Percentiles rank a stretch among this genome's conserved stretches.
These are phyloP conservation scores for Dinocampus coccinellae DNA, from an alignment of 2,888 invertebrate species.

Conservation along the genomic window DNA sequence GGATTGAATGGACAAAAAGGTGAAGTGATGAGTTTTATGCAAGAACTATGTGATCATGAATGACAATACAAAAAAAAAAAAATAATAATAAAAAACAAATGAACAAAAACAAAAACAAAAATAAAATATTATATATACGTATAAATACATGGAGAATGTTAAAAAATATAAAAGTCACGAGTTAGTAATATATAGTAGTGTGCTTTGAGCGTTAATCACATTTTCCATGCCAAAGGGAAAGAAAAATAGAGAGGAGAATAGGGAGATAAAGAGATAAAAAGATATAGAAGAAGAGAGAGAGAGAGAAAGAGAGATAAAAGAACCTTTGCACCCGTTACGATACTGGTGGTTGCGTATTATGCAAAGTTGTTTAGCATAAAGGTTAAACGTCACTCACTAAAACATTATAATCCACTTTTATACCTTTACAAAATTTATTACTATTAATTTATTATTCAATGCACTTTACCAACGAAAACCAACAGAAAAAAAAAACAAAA, in stretches of 20 bases:
- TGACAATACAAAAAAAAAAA: neutral
- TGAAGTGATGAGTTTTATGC: neutral
- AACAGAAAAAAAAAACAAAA: neutral
- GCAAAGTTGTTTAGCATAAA: constrained; percentile 32
- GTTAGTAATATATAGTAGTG: neutral
- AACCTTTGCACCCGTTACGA: neutral
- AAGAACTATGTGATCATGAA: neutral
- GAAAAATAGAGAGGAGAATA: neutral
- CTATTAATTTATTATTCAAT: constrained; percentile 15
- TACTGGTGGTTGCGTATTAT: constrained; percentile 18
- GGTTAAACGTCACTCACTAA: constrained; percentile 17
- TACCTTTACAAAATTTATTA: constrained; percentile 9
- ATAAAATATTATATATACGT: too few species aligned
- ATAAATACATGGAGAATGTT: neutral
- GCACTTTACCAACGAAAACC: neutral
- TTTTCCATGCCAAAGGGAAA: constrained; percentile 1
- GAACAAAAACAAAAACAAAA: too few species aligned
- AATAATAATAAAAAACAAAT: too few species aligned
- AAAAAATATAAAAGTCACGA: constrained; percentile 1
- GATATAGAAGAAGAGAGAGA: too few species aligned
- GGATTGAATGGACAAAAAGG: neutral
- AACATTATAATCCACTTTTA: constrained; percentile 26
- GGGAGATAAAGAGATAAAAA: neutral
- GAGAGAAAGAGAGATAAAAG: too few species aligned
- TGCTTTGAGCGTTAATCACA: constrained; percentile 32